Evolutionary conservation across 2,797 vertebrate species (phyloP), one percentile per base, ranked within the genome.

Genomic region (Buceros bicornis): DNA sequence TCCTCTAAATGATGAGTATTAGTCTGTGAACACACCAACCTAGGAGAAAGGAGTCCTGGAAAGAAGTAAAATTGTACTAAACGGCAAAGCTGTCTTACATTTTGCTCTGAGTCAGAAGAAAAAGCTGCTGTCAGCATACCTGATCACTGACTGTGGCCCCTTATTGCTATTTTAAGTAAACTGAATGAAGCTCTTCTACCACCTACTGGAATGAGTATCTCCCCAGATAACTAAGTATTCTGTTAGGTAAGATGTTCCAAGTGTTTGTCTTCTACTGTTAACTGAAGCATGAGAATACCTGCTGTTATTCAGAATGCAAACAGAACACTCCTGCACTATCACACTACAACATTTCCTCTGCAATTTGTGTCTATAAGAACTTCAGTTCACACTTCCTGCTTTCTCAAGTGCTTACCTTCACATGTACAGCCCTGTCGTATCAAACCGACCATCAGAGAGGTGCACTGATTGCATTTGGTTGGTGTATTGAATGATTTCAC

Each of bases 381-480:
- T 76, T 66, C 8, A 73, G 22, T 37, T 91, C 79, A 45, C 50
- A 42, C 9, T 40, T 69, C 28, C 50, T 69, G 48, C 48, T 64
- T 37, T 56, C 84, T 33, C 61, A 71, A 53, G 45, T 15, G 54
- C 98, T 98, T 97, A 99, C 99, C 99, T 99, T 99, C 99, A 95
- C 99, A 99, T 45, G 98, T 99, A 92, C 99, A 99, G 85, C 99
- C 99, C 89, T 99, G 99, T 47, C 99, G 99, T 92, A 99, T 99
- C 94, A 99, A 98, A 56, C 99, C 99, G 72, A 99, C 99, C 99
- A 99, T 99, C 93, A 99, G 98, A 50, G 99, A 99, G 1, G 99
- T 99, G 94, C 99, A 99, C 76, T 99, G 99, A 96, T 99, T 99
- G 97, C 99, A 99, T 96, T 99, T 99, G 8, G 99, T 99, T 93